These are phyloP conservation scores for Mola mola DNA, from an alignment of 2,113 vertebrate genomes.

Conservation along the genomic window DNA sequence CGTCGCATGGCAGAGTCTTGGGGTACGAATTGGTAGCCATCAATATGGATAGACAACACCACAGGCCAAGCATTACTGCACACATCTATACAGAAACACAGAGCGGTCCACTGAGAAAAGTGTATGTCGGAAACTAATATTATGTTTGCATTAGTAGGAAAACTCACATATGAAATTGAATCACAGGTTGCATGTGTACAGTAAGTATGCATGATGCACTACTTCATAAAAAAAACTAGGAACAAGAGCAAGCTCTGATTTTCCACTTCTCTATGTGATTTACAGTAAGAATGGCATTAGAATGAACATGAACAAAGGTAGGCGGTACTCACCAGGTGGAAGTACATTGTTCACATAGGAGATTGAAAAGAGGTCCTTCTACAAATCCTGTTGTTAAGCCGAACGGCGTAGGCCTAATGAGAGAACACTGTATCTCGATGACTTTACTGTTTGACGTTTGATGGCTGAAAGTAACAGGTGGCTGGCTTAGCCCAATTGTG, in stretches of 20 bases:
- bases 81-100: slow-evolving; percentile 55
- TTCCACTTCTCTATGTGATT: not conserved
- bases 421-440: not conserved
- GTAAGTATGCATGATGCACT: no score
- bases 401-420: no score
- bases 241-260: slow-evolving; percentile 6
- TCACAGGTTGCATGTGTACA: no score
- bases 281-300: not conserved
- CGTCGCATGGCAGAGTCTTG: slow-evolving; percentile 92
- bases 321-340: slow-evolving; percentile 52
- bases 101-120: slow-evolving; percentile 24
- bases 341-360: slow-evolving; percentile 45
- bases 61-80: slow-evolving; percentile 44
- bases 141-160: not conserved
- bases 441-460: not conserved
- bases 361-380: slow-evolving; percentile 9
- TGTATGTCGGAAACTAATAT: not conserved
- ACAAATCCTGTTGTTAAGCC: slow-evolving; percentile 9
- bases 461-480: slow-evolving; percentile 72
- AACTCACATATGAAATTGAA: not conserved
- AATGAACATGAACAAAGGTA: not conserved
- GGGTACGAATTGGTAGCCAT: slow-evolving; percentile 82
- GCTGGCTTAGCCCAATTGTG: slow-evolving; percentile 17
- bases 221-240: not conserved
- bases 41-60: slow-evolving; percentile 23